phyloP scores from a whole-genome alignment of 2,113 vertebrate species.

The Menidia beryllina region DNA sequence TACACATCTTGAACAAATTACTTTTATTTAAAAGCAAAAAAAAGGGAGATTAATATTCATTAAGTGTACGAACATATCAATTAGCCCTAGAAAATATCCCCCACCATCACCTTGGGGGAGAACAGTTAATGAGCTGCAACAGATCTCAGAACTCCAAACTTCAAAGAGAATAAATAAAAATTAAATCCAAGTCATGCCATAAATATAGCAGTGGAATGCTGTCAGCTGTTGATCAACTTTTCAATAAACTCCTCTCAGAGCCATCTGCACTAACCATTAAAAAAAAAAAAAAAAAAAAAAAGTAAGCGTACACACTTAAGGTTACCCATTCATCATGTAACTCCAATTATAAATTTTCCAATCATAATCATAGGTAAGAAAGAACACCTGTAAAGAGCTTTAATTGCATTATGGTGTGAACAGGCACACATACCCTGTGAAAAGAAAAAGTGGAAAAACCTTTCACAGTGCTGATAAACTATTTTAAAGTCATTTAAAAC shows the following conservation, averaged over 20 bases:
- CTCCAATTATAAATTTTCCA: not conserved
- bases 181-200: slow-evolving; percentile 32
- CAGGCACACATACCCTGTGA: slow-evolving; percentile 46
- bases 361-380: slow-evolving; percentile 5
- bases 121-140: slow-evolving; percentile 33
- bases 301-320: slow-evolving; percentile 15
- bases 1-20: not conserved
- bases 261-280: slow-evolving; percentile 6
- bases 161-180: slow-evolving; percentile 68
- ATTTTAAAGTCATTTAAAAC: slow-evolving; percentile 18
- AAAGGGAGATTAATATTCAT: slow-evolving; percentile 16
- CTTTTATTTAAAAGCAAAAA: slow-evolving; percentile 64
- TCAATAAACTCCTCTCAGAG: slow-evolving; percentile 32
- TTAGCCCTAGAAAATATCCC: slow-evolving; percentile 14
- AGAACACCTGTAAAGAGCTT: slow-evolving; percentile 17
- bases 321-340: slow-evolving; percentile 10
- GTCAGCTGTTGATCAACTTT: slow-evolving; percentile 21
- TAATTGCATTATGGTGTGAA: slow-evolving; percentile 29
- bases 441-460: not conserved
- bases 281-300: too few species aligned
- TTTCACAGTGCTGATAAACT: slow-evolving; percentile 36
- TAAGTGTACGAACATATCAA: slow-evolving; percentile 29
- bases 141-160: slow-evolving; percentile 30
- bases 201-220: slow-evolving; percentile 47
- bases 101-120: not conserved